Evolutionary conservation across 1,140 invertebrate species (phyloP).

Genomic region (Drosophila pruinosa): DNA sequence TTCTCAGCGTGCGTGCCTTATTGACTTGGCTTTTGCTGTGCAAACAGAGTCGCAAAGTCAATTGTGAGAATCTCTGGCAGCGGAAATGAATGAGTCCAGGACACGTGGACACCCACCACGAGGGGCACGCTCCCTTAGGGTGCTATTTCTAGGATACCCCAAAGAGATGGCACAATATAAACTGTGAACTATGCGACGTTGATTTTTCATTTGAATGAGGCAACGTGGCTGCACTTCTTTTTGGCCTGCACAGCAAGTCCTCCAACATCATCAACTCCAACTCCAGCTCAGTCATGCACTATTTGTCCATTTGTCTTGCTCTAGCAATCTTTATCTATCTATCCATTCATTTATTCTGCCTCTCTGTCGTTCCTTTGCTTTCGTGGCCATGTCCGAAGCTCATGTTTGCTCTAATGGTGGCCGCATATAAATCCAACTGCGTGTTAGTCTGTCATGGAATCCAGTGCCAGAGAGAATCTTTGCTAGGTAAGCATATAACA

Average conservation of each 20-base stretch:
- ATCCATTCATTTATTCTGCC: slow-evolving; percentile 1
- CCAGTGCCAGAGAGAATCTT: slow-evolving; percentile 6
- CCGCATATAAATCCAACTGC: slow-evolving; percentile 72
- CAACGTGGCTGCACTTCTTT: slow-evolving; percentile 33
- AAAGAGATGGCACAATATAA: slow-evolving; percentile 13
- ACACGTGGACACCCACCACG: slow-evolving; percentile 6
- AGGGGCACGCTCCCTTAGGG: neutral
- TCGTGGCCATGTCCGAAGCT: slow-evolving; percentile 34
- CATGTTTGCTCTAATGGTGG: slow-evolving; percentile 71
- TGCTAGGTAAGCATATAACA: slow-evolving; percentile 41
- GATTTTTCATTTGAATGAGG: slow-evolving; percentile 70
- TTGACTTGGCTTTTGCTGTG: slow-evolving; percentile 63
- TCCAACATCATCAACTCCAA: neutral
- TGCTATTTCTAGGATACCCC: neutral
- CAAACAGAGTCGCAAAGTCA: slow-evolving; percentile 65
- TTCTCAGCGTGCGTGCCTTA: slow-evolving; percentile 61
- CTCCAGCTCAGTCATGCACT: slow-evolving; percentile 9
- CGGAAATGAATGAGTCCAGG: slow-evolving; percentile 57
- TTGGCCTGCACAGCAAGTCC: slow-evolving; percentile 12
- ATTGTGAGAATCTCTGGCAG: slow-evolving; percentile 54
- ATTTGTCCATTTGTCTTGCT: slow-evolving; percentile 60
- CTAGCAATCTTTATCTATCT: slow-evolving; percentile 34
- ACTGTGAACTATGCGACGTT: slow-evolving; percentile 54
- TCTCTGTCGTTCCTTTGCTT: neutral
- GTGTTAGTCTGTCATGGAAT: slow-evolving; percentile 60